phyloP scores from a whole-genome alignment of 1,140 invertebrate species.

The Drosophila navojoa region DNA sequence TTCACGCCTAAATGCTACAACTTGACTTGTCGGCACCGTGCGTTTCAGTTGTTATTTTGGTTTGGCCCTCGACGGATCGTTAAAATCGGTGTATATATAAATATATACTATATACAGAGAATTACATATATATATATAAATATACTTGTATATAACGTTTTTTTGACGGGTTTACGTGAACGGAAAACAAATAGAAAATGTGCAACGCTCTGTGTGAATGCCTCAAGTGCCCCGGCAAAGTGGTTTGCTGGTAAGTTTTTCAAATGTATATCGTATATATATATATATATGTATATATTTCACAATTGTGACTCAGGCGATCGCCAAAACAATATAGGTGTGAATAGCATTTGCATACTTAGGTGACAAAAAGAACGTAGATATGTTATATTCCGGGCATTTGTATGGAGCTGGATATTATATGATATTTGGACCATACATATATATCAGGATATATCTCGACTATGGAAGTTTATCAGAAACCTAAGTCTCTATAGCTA shows the following conservation, averaged over 20 bases:
- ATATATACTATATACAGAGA: neutral
- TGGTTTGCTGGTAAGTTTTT: slow-evolving; percentile 75
- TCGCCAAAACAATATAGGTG: neutral
- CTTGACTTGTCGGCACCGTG: slow-evolving; percentile 28
- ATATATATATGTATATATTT: no score
- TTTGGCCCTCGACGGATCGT: slow-evolving; percentile 47
- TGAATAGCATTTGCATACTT: neutral
- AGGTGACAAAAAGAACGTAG: no score
- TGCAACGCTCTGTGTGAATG: slow-evolving; percentile 75
- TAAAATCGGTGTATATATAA: neutral
- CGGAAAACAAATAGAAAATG: slow-evolving; percentile 49
- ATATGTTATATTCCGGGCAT: no score
- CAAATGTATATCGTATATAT: neutral
- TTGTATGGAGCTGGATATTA: no score
- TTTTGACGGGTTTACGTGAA: slow-evolving; percentile 16
- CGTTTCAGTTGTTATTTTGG: slow-evolving; percentile 66
- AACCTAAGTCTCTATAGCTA: no score
- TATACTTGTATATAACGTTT: slow-evolving; percentile 16
- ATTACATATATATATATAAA: neutral
- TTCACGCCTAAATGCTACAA: slow-evolving; percentile 43
- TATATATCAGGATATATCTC: no score
- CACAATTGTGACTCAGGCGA: slow-evolving; percentile 33
- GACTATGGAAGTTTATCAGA: no score
- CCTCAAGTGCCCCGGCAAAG: slow-evolving; percentile 76
- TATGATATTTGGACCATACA: no score